Conservation (phyloP, 1,140 invertebrate genomes). For the Ostrea edulis region DNA sequence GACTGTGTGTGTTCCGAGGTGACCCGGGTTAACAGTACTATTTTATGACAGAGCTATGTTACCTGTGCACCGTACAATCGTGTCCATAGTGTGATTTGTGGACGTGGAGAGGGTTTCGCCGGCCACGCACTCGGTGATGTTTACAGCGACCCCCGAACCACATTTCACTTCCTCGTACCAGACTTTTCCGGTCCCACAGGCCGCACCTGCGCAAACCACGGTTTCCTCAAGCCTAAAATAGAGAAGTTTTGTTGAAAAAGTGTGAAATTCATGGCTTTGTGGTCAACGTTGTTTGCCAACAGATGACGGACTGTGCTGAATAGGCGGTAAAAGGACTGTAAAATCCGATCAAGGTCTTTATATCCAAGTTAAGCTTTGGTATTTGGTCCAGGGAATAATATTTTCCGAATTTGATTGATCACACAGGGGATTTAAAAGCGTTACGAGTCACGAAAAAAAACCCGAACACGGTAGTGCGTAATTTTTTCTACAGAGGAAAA, state of each 20-base stretch:
- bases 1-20: background rate
- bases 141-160: background rate
- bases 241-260: background rate
- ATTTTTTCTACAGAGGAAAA: too few species aligned
- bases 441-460: too few species aligned
- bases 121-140: background rate
- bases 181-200: background rate
- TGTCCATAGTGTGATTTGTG: background rate
- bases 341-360: background rate
- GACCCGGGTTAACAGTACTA: background rate
- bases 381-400: too few species aligned
- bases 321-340: background rate
- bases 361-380: too few species aligned
- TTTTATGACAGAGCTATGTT: background rate
- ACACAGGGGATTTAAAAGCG: too few species aligned
- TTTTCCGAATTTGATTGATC: too few species aligned
- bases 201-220: background rate
- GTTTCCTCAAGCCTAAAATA: background rate
- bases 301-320: background rate
- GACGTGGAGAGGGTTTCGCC: background rate
- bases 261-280: background rate
- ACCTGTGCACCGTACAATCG: background rate
- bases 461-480: too few species aligned
- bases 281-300: background rate
- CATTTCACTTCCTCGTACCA: background rate